Evolutionary conservation across 92 coral and sea anemone species (phyloP).

Genomic region (Zoanthus solanderi): DNA sequence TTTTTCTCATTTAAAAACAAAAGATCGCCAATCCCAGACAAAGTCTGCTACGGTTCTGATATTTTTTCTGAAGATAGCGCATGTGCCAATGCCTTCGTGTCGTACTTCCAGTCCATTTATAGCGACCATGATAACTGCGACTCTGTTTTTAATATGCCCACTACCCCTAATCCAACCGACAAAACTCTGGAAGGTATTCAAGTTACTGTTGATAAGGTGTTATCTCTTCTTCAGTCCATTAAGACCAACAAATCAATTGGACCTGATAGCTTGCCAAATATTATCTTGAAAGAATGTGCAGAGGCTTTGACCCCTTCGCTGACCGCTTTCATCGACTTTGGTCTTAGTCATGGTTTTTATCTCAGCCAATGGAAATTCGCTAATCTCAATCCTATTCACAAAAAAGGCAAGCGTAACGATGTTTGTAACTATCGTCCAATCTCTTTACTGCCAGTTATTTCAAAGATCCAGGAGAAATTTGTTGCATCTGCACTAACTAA

Average conservation of each 20-base stretch:
- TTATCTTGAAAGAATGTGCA: too few relatives aligned
- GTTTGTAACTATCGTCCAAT: too few relatives aligned
- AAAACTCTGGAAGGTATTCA: neutral
- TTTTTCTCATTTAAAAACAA: neutral
- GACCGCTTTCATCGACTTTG: neutral
- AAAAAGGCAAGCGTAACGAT: too few relatives aligned
- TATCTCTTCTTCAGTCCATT: slow-evolving; percentile 11
- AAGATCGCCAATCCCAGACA: slow-evolving; percentile 5
- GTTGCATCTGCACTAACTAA: too few relatives aligned
- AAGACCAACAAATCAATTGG: slow-evolving; percentile 20
- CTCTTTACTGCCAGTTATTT: too few relatives aligned
- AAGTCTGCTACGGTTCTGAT: slow-evolving; percentile 2
- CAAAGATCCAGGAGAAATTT: too few relatives aligned
- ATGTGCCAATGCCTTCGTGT: slow-evolving; percentile 9
- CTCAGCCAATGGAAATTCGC: too few relatives aligned
- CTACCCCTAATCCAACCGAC: neutral
- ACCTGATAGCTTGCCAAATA: neutral
- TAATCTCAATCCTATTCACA: too few relatives aligned
- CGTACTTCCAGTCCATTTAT: slow-evolving; percentile 11
- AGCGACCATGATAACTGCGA: slow-evolving; percentile 1
- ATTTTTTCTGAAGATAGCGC: slow-evolving; percentile 3
- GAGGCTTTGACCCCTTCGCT: too few relatives aligned
- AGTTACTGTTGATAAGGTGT: neutral
- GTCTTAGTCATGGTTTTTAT: neutral
- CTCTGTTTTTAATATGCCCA: neutral